A percentile compares a stretch with the other conserved stretches of the same genome.
These are phyloP conservation scores for Cephus pygmeus DNA, from an alignment of 2,888 invertebrate genomes.

Conservation along the genomic window DNA sequence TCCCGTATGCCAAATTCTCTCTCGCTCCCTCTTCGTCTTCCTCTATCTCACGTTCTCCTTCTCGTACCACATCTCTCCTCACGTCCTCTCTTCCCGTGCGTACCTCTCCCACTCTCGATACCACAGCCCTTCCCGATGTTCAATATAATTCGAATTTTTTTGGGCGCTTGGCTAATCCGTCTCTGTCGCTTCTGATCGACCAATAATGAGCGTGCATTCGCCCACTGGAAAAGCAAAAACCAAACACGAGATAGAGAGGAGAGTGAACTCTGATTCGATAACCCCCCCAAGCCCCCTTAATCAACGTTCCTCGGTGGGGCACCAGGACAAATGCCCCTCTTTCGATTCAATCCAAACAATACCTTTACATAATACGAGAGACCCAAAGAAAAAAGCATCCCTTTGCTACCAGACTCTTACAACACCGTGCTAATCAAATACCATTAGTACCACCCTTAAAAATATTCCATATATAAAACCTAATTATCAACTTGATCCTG, in stretches of 20 bases:
- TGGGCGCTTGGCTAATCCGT: conserved; percentile 22
- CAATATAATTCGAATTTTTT: conserved; percentile 31
- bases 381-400: background rate
- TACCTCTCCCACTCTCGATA: background rate
- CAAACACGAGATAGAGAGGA: conserved; percentile 12
- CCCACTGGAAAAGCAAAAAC: background rate
- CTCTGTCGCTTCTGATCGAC: conserved; percentile 24
- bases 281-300: background rate
- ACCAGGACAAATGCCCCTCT: background rate
- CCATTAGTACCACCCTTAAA: background rate
- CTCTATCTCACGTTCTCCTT: background rate
- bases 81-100: background rate
- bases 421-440: background rate
- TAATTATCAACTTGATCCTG: background rate
- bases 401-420: background rate
- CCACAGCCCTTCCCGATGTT: conserved; percentile 7
- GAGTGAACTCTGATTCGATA: background rate
- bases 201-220: conserved; percentile 20
- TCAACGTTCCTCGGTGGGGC: background rate
- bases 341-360: background rate
- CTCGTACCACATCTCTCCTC: background rate
- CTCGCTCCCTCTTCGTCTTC: background rate
- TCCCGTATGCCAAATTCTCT: background rate
- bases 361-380: background rate
- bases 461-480: background rate